Evolutionary conservation across 2,113 vertebrate species (phyloP), one percentile per base, ranked within the genome.

Genomic region (Glareola pratincola): DNA sequence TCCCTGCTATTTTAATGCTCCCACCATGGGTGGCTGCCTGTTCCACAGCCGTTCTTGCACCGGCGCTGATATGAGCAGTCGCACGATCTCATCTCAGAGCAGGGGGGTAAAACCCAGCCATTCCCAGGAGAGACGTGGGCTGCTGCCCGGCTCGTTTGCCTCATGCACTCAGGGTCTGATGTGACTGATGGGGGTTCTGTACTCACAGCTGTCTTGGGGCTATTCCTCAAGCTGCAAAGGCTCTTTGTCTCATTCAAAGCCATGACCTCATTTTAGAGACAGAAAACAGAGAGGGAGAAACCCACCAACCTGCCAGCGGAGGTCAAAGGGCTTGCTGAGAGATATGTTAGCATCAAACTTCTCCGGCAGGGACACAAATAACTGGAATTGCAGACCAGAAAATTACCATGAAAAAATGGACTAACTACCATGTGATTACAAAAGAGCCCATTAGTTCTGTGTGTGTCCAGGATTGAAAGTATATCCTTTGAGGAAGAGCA

Each of bases 241-340:
- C 89, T 95, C 91, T 94, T 92, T 93, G 96, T 94, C 92, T 94
- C 57, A 0, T 89, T 88, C 94, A 88, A 91, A 95, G 93, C 88
- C 60, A 9, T 85, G 85, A 90, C 88, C 85, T 96, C 92, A 75
- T 92, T 90, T 81, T 41, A 34, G 85, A 90, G 93, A 83, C 93
- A 64, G 94, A 88, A 92, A 96, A 94, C 88, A 94, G 92, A 87
- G 88, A 37, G 82, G 92, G 95, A 88, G 75, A 63, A 94, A 74
- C 14, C 81, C 91, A 73, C 85, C 87, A 75, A 95, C 91, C 95
- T 96, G 95, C 93, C 84, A 10, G 82, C 1, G 8, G 78, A 64
- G 97, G 94, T 96, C 96, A 95, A 62, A 94, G 93, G 95, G 57
- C 69, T 36, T 3, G 26, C 81, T 6, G 73, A 48, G 88, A 69